Evolutionary conservation across 2,888 invertebrate species (phyloP), one percentile per base, ranked within the genome.

Genomic region (Lathronympha strigana): DNA sequence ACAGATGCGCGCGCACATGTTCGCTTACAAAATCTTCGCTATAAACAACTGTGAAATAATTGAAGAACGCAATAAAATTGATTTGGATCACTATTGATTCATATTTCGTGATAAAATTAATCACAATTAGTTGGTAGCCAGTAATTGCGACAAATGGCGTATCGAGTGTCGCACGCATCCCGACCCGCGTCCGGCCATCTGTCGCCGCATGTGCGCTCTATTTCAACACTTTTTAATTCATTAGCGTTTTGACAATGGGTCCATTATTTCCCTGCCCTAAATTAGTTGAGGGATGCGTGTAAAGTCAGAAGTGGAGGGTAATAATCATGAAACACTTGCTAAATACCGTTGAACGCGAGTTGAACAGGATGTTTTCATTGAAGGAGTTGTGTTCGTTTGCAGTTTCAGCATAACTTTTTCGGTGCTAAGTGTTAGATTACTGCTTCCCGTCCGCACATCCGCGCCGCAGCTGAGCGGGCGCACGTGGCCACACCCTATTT

Each of bases 401-500:
- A 73, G 78, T 81, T 83, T 80, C 80, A 79, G 80, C 74, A 72
- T 75, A 72, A 74, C 71, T 79, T 83, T 84, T 80, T 72, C 77
- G 77, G 86, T 84, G 84, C 81, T 81, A 77, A 88, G 90, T 88
- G 88, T 90, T 84, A 84, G 89, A 87, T 90, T 90, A 89, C 90
- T 73, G 88, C 82, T 90, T 90, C 88, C 90, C 89, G 90, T 90
- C 90, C 89, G 82, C 77, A 84, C 88, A 90, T 90, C 91, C 91
- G 90, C 85, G 88, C 76, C 86, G 85, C 91, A 90, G 90, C 91
- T 90, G 92, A 89, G 79, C 90, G 85, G 83, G 84, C 89, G 90
- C 91, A 92, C 92, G 91, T 92, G 91, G 90, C 87, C 86, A 89
- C 84, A 88, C 91, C 92, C 91, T 92, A 92, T 92, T 92, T 92